Percentiles rank a stretch among this genome's conserved stretches.
These are phyloP conservation scores for Elgaria multicarinata DNA, from an alignment of 2,113 vertebrate species.

Conservation along the genomic window DNA sequence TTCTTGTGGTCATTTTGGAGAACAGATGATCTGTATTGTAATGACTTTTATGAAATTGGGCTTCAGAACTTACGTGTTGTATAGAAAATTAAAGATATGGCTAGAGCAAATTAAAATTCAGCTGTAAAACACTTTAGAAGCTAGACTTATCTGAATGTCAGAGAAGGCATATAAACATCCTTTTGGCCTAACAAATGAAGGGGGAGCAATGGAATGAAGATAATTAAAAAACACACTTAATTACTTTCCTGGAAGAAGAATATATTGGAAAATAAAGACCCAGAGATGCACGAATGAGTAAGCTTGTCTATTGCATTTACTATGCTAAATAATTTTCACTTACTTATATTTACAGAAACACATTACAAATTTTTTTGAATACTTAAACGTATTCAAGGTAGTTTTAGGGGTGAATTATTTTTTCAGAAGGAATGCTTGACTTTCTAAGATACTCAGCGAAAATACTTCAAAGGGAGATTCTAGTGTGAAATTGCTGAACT, in stretches of 20 bases:
- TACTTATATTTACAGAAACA: background rate
- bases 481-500: background rate
- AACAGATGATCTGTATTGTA: slow-evolving; percentile 28
- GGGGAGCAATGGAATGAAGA: slow-evolving; percentile 17
- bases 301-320: slow-evolving; percentile 24
- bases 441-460: background rate
- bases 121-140: slow-evolving; percentile 26
- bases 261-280: slow-evolving; percentile 26
- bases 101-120: slow-evolving; percentile 37
- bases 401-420: background rate
- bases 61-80: slow-evolving; percentile 21
- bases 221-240: slow-evolving; percentile 38
- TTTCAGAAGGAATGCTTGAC: background rate
- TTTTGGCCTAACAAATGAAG: slow-evolving; percentile 45
- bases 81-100: slow-evolving; percentile 27
- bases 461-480: background rate
- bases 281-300: slow-evolving; percentile 27
- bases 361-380: background rate
- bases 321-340: slow-evolving; percentile 1
- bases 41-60: slow-evolving; percentile 38
- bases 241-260: slow-evolving; percentile 43
- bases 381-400: background rate
- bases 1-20: slow-evolving; percentile 15
- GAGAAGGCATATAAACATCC: slow-evolving; percentile 24
- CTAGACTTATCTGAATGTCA: background rate